These are phyloP conservation scores for Amphiprion percula DNA, from an alignment of 2,113 vertebrate genomes.

Conservation along the genomic window DNA sequence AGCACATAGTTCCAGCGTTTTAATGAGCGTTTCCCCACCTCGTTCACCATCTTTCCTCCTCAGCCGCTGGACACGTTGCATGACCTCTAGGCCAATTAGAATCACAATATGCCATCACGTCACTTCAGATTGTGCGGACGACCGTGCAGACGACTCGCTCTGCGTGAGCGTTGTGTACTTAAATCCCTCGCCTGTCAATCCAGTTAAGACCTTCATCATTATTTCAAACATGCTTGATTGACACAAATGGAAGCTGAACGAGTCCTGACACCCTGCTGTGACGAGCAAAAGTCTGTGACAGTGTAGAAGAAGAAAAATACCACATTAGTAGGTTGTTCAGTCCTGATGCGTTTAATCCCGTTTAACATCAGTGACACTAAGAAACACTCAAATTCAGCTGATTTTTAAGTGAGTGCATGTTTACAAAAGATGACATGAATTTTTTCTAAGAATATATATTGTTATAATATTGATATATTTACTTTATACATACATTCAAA, in stretches of 20 bases:
- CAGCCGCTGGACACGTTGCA: conserved; percentile 21
- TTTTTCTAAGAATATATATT: too few species aligned
- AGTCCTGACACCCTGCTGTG: conserved; percentile 18
- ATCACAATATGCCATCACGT: conserved; percentile 24
- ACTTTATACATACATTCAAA: too few species aligned
- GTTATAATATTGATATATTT: too few species aligned
- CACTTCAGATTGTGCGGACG: conserved; percentile 10
- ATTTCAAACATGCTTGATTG: conserved; percentile 44
- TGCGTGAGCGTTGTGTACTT: background rate
- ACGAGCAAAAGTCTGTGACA: conserved; percentile 20
- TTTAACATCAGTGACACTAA: conserved; percentile 2
- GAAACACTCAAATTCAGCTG: background rate
- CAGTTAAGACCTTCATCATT: conserved; percentile 25
- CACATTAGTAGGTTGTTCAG: conserved; percentile 7
- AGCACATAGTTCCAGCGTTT: background rate
- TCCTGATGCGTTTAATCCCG: conserved; percentile 1
- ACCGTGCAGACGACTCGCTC: conserved; percentile 1
- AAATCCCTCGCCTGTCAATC: conserved; percentile 47
- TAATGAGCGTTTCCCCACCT: too few species aligned
- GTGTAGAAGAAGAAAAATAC: background rate
- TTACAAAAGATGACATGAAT: too few species aligned
- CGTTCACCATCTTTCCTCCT: background rate
- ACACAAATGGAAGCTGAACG: conserved; percentile 28
- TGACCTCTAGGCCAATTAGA: conserved; percentile 33
- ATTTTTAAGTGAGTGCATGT: background rate